phyloP scores from a whole-genome alignment of 2,888 invertebrate genomes.

The Girardia tigrina region DNA sequence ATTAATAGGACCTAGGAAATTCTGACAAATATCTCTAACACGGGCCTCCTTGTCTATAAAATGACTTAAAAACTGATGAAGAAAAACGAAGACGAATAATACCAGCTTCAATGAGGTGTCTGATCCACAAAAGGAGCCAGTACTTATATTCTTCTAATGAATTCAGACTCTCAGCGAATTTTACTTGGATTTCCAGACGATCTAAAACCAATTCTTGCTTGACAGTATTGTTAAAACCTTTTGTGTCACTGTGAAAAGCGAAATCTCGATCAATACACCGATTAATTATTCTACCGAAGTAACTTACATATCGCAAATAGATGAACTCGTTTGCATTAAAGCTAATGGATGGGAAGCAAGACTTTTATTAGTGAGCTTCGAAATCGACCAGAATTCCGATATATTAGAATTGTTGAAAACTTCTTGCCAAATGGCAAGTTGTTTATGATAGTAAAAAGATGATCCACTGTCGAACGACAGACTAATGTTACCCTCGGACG shows the following conservation, averaged over 20 bases:
- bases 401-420: constrained; percentile 11
- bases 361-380: not conserved
- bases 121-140: constrained; percentile 4
- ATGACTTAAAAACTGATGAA: too few species aligned
- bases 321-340: not conserved
- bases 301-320: not conserved
- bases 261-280: not conserved
- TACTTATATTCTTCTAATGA: constrained; percentile 26
- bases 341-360: not conserved
- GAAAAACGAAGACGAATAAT: too few species aligned
- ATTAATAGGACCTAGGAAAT: constrained; percentile 31
- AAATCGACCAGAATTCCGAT: not conserved
- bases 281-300: not conserved
- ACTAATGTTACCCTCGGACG: not conserved
- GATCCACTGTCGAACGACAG: not conserved
- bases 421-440: not conserved
- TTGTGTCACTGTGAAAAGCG: not conserved
- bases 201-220: constrained; percentile 26
- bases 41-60: constrained; percentile 26
- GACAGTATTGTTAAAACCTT: not conserved
- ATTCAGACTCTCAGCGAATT: constrained; percentile 2
- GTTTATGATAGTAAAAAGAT: not conserved
- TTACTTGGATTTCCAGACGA: constrained; percentile 27
- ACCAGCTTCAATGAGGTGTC: constrained; percentile 33
- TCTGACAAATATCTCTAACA: constrained; percentile 28